These are phyloP conservation scores for Jordanella pulchra DNA, from an alignment of 2,797 vertebrate genomes.

Conservation along the genomic window DNA sequence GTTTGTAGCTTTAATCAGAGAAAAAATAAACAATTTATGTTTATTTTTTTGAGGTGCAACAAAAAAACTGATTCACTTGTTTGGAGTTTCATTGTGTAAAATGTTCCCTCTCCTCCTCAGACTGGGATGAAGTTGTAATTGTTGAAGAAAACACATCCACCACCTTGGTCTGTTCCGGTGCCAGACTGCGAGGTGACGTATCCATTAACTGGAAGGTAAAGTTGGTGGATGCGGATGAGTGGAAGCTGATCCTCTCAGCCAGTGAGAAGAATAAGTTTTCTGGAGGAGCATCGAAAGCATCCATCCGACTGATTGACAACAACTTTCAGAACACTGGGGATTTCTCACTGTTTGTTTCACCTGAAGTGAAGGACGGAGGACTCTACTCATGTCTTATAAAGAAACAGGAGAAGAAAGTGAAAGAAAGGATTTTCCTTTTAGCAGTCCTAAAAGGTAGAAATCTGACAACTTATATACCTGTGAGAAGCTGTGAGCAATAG, in stretches of 20 bases:
- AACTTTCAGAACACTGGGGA: conserved; percentile 61
- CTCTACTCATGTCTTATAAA: conserved; percentile 71
- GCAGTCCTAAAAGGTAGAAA: conserved; percentile 73
- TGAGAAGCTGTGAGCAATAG: background rate
- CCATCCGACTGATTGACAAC: conserved; percentile 55
- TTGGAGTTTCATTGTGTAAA: background rate
- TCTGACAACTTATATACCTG: background rate
- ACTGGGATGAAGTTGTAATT: conserved; percentile 71
- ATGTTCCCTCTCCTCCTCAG: conserved; percentile 38
- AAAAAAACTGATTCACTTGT: background rate
- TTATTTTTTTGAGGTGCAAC: background rate
- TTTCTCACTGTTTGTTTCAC: conserved; percentile 70
- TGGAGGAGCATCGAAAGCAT: conserved; percentile 34
- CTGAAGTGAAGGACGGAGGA: conserved; percentile 57
- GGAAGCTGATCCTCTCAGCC: conserved; percentile 71
- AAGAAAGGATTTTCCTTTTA: conserved; percentile 68
- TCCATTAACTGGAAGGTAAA: conserved; percentile 70
- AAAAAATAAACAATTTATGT: background rate
- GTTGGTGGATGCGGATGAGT: conserved; percentile 20
- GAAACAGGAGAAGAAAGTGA: conserved; percentile 39
- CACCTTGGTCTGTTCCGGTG: conserved; percentile 67
- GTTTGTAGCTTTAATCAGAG: background rate
- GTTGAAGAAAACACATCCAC: conserved; percentile 31
- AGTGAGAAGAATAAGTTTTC: conserved; percentile 39
- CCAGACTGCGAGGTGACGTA: conserved; percentile 25